These are phyloP conservation scores for Thalpophila matura DNA, from an alignment of 2,888 invertebrate genomes.

Conservation along the genomic window DNA sequence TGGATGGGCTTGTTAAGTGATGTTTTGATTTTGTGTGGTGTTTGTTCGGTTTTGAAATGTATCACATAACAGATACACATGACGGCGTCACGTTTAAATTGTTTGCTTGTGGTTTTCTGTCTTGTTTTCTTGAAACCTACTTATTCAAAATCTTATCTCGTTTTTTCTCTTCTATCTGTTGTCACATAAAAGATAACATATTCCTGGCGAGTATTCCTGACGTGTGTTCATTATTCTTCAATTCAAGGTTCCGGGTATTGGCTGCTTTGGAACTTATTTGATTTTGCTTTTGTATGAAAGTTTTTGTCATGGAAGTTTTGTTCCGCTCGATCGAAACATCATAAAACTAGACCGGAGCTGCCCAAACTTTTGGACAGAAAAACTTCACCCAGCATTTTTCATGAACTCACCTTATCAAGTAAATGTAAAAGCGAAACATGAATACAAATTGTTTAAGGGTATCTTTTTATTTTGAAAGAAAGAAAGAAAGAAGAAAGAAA, in stretches of 20 bases:
- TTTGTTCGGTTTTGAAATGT: conserved; percentile 3
- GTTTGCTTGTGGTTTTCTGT: background rate
- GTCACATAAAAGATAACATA: too few relatives aligned
- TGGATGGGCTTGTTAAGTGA: conserved; percentile 64
- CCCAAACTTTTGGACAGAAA: conserved; percentile 31
- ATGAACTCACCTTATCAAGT: conserved; percentile 21
- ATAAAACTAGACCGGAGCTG: conserved; percentile 39
- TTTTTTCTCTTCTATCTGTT: background rate
- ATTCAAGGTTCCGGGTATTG: background rate
- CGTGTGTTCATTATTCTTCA: background rate
- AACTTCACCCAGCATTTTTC: conserved; percentile 19
- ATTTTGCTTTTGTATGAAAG: conserved; percentile 9
- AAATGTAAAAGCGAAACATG: conserved; percentile 1
- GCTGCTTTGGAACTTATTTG: conserved; percentile 24
- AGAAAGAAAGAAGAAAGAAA: too few relatives aligned
- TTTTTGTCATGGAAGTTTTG: conserved; percentile 26
- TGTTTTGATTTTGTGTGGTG: conserved; percentile 32
- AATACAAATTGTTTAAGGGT: background rate
- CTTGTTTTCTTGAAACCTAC: background rate
- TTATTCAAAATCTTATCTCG: background rate
- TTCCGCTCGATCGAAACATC: conserved; percentile 35
- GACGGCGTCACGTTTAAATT: too few relatives aligned
- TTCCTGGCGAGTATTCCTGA: background rate
- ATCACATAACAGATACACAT: background rate
- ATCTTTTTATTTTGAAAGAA: too few relatives aligned